Evolutionary conservation across 2,113 vertebrate species (phyloP).

Genomic region (Pongo abelii): DNA sequence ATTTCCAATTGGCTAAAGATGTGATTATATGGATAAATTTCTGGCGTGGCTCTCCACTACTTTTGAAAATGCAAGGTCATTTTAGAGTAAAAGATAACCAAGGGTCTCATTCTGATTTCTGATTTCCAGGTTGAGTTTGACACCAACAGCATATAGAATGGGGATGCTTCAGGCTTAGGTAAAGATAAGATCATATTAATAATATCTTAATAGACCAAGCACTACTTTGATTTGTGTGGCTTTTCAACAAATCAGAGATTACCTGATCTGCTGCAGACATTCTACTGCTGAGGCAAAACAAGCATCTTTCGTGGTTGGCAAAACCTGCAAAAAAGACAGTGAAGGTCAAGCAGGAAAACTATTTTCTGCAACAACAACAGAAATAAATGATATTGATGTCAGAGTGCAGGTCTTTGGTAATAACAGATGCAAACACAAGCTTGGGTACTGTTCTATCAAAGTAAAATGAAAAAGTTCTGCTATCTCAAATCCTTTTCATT

Average conservation of each 20-base stretch:
- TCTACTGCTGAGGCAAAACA: conserved; percentile 97
- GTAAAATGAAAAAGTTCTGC: not conserved
- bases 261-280: conserved; percentile 99
- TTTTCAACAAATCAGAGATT: conserved; percentile 59
- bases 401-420: not conserved
- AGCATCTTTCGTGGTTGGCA: conserved; percentile 91
- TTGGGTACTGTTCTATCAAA: not conserved
- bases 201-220: not conserved
- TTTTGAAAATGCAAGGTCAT: not conserved
- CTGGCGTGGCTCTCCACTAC: not conserved
- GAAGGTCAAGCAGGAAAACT: not conserved
- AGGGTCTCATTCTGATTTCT: not conserved
- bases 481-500: not conserved
- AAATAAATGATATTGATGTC: not conserved
- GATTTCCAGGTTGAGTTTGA: not conserved
- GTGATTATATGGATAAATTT: not conserved
- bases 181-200: not conserved
- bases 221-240: not conserved
- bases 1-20: conserved; percentile 33
- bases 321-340: conserved; percentile 84
- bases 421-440: not conserved
- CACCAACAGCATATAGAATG: not conserved
- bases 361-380: not conserved
- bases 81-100: not conserved
- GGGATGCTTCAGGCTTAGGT: not conserved